Conservation (phyloP, 2,113 vertebrate species). For the Choloepus hoffmanni region DNA sequence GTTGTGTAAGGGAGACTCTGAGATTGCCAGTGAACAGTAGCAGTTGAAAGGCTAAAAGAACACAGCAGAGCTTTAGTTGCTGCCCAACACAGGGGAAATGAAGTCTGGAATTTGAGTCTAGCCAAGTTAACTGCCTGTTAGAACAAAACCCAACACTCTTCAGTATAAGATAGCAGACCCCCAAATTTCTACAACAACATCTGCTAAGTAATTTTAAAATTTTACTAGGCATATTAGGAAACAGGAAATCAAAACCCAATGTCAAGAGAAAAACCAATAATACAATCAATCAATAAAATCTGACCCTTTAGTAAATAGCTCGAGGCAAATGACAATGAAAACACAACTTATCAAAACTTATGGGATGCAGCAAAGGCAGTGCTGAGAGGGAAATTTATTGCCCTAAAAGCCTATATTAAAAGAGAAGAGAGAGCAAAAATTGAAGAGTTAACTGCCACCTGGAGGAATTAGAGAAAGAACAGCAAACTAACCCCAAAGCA, state of each 20-base stretch:
- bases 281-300: background rate
- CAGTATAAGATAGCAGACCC: background rate
- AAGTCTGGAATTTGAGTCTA: background rate
- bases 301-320: background rate
- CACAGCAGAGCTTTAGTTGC: background rate
- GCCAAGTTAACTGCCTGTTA: background rate
- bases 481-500: no score
- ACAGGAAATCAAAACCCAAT: background rate
- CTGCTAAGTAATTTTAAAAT: no score
- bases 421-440: no score
- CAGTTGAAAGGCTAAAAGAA: background rate
- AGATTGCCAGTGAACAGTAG: background rate
- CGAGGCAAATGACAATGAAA: no score
- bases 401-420: no score
- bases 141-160: no score
- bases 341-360: no score
- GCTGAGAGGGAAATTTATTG: no score
- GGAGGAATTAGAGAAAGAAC: no score
- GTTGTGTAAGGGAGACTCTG: background rate
- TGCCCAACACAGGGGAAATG: background rate
- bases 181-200: background rate
- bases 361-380: no score
- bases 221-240: background rate
- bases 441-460: no score
- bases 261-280: background rate